Base-by-base conservation (phyloP, 2,113 vertebrate species). In the Haemorhous mexicanus region DNA sequence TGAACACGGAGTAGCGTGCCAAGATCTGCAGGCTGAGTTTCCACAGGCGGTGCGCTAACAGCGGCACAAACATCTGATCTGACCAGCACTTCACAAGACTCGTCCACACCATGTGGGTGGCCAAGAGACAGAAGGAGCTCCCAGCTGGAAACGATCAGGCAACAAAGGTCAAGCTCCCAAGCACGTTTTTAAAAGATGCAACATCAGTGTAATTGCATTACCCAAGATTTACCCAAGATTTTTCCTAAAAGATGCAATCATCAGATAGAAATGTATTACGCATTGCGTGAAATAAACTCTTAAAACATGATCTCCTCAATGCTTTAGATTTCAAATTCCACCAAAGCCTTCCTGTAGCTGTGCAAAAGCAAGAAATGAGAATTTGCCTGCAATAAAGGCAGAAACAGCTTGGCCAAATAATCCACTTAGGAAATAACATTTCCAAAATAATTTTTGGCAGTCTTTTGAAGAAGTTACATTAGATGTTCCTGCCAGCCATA, bases 11-110 rank as follows among this genome's bases (percentile, higher is more conserved):
- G 74, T 99, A 99, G 66, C 99, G 98, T 6, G 99, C 98, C 94
- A 99, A 74, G 53, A 99, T 98, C 76, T 99, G 99, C 82, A 99
- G 97, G 0, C 98, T 99, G 43, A 99, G 98, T 37, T 99, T 99
- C 99, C 99, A 99, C 74, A 99, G 98, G 16, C 99, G 99, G 76
- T 99, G 99, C 3, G 98, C 98, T 78, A 99, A 94, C 17, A 97
- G 96, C 0, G 99, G 97, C 39, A 99, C 88, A 88, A 99, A 99
- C 94, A 99, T 96, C 17, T 98, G 94, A n/a, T 99, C 98, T 4
- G 98, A 98, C 99, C 99, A 99, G 76, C 99, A 99, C 92, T 94
- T 98, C 93, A 96, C 73, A 11, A 99, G 96, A 86, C 98, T 98
- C 80, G 75, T 96, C 99, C 99, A 99, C 10, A 99, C 97, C 83